Percentiles rank a stretch among this genome's conserved stretches.
Evolutionary conservation across 2,888 invertebrate genomes (phyloP).

Genomic region (Plebejus argus): DNA sequence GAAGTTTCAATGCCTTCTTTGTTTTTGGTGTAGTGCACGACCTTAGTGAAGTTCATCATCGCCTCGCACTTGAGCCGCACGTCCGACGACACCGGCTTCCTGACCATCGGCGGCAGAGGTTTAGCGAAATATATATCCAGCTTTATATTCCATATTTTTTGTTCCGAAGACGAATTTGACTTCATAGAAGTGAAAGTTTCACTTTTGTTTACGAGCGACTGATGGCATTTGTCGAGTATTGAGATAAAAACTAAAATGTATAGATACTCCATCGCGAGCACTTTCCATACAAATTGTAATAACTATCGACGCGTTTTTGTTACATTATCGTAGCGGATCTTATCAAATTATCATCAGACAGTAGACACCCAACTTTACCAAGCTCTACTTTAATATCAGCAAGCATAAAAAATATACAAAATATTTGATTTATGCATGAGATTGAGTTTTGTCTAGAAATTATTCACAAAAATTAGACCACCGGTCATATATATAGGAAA

Average conservation of each 20-base stretch:
- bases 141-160: slow-evolving; percentile 72
- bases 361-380: neutral
- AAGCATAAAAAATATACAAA: neutral
- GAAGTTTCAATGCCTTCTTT: slow-evolving; percentile 65
- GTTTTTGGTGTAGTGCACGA: slow-evolving; percentile 66
- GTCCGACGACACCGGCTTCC: slow-evolving; percentile 56
- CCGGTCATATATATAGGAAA: neutral
- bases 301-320: slow-evolving; percentile 5
- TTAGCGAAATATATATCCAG: slow-evolving; percentile 71
- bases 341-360: neutral
- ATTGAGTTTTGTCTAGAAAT: neutral
- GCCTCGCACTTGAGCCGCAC: slow-evolving; percentile 71
- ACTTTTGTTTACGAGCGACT: slow-evolving; percentile 53
- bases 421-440: neutral
- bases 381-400: neutral
- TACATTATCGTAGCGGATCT: neutral
- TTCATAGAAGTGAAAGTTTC: slow-evolving; percentile 57
- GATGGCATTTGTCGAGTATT: slow-evolving; percentile 59
- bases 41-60: slow-evolving; percentile 69
- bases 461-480: neutral
- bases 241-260: slow-evolving; percentile 67
- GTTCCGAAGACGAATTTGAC: slow-evolving; percentile 61
- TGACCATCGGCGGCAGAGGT: slow-evolving; percentile 59
- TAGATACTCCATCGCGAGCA: slow-evolving; percentile 70
- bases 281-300: slow-evolving; percentile 64